Conservation (phyloP, 2,113 vertebrate species). For the Ellobius talpinus region DNA sequence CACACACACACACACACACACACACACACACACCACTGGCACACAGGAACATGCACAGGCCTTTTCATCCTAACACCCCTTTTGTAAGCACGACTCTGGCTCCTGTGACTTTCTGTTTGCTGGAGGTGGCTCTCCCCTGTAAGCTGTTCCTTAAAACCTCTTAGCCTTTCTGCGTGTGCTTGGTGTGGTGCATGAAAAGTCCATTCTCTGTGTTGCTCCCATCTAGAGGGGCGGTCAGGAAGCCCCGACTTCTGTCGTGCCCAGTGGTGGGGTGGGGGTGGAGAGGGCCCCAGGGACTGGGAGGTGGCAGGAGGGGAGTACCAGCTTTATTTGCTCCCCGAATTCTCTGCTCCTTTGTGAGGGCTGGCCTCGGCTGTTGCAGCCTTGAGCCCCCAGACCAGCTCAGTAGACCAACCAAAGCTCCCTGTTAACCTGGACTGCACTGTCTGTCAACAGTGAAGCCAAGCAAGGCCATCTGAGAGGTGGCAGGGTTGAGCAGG, state of each 20-base stretch:
- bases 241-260: conserved; percentile 55
- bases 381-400: conserved; percentile 33
- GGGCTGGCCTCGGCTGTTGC: not conserved
- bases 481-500: conserved; percentile 67
- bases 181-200: conserved; percentile 86
- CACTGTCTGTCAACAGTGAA: conserved; percentile 1
- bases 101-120: conserved; percentile 79
- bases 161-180: conserved; percentile 84
- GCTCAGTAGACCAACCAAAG: not conserved
- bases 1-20: not conserved
- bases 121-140: conserved; percentile 78
- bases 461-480: conserved; percentile 20
- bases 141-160: conserved; percentile 83
- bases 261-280: not conserved
- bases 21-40: not conserved
- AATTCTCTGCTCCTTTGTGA: conserved; percentile 51
- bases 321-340: not conserved
- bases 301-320: conserved; percentile 28
- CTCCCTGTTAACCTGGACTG: not conserved
- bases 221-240: conserved; percentile 69
- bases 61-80: conserved; percentile 76
- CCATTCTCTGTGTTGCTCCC: conserved; percentile 85
- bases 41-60: conserved; percentile 56
- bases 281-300: conserved; percentile 64
- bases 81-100: conserved; percentile 80